These are phyloP conservation scores for Trissolcus basalis DNA, from an alignment of 1,140 invertebrate species.

Conservation along the genomic window DNA sequence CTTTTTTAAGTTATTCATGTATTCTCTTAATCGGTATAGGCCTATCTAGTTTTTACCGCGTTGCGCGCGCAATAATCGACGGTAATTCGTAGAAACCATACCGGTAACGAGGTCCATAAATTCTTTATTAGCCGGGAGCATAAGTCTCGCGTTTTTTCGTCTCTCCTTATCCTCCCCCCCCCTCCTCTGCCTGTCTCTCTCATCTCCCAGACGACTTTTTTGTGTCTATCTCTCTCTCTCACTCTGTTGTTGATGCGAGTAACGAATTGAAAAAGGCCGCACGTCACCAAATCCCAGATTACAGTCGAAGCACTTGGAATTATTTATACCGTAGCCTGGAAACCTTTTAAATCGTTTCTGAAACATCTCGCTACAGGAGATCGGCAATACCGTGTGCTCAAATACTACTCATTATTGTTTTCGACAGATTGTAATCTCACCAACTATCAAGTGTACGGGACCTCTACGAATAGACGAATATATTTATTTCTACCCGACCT, in stretches of 20 bases:
- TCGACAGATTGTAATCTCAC: constrained; percentile 38
- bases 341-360: constrained; percentile 63
- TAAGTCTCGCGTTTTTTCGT: constrained; percentile 43
- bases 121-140: constrained; percentile 72
- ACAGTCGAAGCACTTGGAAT: constrained; percentile 56
- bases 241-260: constrained; percentile 8
- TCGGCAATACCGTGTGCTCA: constrained; percentile 48
- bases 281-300: constrained; percentile 55
- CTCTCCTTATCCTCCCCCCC: constrained; percentile 17
- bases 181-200: not conserved
- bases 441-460: constrained; percentile 31
- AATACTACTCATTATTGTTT: constrained; percentile 50
- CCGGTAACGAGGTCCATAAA: constrained; percentile 74
- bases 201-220: not conserved
- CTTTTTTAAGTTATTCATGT: constrained; percentile 74
- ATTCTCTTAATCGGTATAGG: constrained; percentile 74
- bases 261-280: constrained; percentile 48
- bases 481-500: constrained; percentile 4
- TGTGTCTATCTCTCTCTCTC: constrained; percentile 16
- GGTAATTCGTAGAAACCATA: constrained; percentile 75
- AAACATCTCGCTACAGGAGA: constrained; percentile 59
- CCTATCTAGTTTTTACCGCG: constrained; percentile 71
- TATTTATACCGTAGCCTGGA: constrained; percentile 56
- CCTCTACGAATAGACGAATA: not conserved
- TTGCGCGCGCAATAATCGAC: constrained; percentile 68